Conservation (phyloP, 2,888 invertebrate genomes). For the Eupithecia dodoneata region DNA sequence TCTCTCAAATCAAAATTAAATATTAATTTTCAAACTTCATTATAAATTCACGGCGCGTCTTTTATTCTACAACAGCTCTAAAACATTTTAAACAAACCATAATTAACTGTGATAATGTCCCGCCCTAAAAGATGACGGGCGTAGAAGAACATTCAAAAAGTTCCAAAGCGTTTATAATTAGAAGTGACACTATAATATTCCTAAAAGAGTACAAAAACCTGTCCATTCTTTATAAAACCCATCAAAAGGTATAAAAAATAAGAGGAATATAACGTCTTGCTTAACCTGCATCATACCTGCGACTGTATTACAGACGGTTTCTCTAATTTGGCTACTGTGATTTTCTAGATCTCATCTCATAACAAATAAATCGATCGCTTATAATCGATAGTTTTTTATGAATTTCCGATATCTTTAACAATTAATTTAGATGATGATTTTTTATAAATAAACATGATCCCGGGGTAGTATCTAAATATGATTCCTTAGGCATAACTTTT, state of each 20-base stretch:
- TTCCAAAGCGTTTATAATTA: constrained; percentile 72
- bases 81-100: constrained; percentile 26
- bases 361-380: too few relatives aligned
- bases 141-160: constrained; percentile 59
- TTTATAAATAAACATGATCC: too few relatives aligned
- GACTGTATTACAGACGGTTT: not conserved
- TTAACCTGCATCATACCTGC: not conserved
- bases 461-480: too few relatives aligned
- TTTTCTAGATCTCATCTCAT: not conserved
- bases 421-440: too few relatives aligned
- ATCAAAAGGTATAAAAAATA: constrained; percentile 10
- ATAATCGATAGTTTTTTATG: too few relatives aligned
- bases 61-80: constrained; percentile 14
- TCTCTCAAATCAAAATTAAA: not conserved
- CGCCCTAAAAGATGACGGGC: constrained; percentile 58
- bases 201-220: constrained; percentile 51
- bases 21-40: constrained; percentile 7
- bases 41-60: constrained; percentile 15
- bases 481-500: too few relatives aligned
- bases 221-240: constrained; percentile 39
- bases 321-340: not conserved
- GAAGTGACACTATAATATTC: constrained; percentile 73
- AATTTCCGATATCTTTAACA: too few relatives aligned
- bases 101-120: constrained; percentile 30
- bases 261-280: not conserved